A percentile compares a stretch with the other conserved stretches of the same genome.
These are phyloP conservation scores for Caenorhabditis plicata DNA, from an alignment of 2,888 invertebrate species.

Conservation along the genomic window DNA sequence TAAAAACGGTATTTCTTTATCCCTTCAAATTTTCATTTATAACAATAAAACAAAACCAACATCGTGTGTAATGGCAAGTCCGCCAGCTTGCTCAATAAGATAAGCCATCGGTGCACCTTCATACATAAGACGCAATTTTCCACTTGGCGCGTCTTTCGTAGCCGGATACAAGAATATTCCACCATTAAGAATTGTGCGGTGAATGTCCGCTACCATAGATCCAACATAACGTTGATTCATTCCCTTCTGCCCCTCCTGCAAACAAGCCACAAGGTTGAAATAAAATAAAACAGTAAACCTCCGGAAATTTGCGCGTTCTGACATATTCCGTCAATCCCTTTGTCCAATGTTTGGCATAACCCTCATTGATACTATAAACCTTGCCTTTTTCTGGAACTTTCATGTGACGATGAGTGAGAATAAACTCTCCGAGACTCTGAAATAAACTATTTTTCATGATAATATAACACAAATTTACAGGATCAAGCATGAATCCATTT, in stretches of 20 bases:
- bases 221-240: slow-evolving; percentile 94
- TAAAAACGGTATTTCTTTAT: too few relatives aligned
- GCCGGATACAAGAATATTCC: slow-evolving; percentile 97
- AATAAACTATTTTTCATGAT: slow-evolving; percentile 14
- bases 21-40: background rate
- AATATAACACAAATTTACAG: slow-evolving; percentile 68
- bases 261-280: background rate
- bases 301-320: slow-evolving; percentile 76
- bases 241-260: slow-evolving; percentile 67
- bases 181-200: slow-evolving; percentile 93
- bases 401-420: slow-evolving; percentile 84
- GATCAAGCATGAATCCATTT: slow-evolving; percentile 78
- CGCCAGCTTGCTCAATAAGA: slow-evolving; percentile 83
- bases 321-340: slow-evolving; percentile 56
- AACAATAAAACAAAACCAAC: slow-evolving; percentile 47
- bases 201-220: slow-evolving; percentile 98
- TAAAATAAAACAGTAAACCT: slow-evolving; percentile 4
- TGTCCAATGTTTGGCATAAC: slow-evolving; percentile 76
- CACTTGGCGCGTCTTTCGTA: slow-evolving; percentile 82
- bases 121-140: slow-evolving; percentile 90
- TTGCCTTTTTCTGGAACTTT: slow-evolving; percentile 81
- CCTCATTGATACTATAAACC: slow-evolving; percentile 79
- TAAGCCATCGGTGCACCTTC: slow-evolving; percentile 96
- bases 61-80: slow-evolving; percentile 75
- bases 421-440: slow-evolving; percentile 74